phyloP scores from a whole-genome alignment of 2,797 vertebrate genomes.

The Melanotaenia parkinsoni region DNA sequence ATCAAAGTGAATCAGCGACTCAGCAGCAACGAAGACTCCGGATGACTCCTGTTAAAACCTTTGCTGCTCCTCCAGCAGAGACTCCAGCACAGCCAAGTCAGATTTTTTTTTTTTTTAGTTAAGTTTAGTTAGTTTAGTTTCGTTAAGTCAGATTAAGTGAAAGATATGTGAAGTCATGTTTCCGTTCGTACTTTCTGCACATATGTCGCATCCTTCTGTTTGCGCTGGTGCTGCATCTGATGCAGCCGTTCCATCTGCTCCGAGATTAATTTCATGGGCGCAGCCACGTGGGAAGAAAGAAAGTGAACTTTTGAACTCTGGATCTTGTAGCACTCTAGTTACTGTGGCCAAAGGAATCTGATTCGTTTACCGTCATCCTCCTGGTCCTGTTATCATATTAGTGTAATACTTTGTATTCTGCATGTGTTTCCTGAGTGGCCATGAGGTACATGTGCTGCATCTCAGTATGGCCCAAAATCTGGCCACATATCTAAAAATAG shows the following conservation, averaged over 20 bases:
- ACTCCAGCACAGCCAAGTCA: neutral
- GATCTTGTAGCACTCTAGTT: neutral
- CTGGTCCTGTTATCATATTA: neutral
- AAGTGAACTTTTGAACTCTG: constrained; percentile 15
- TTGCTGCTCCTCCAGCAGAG: too few species aligned
- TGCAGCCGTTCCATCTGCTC: constrained; percentile 16
- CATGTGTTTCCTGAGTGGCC: neutral
- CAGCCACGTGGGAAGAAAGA: constrained; percentile 8
- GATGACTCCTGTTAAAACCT: neutral
- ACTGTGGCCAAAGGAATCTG: neutral
- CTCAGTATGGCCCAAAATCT: constrained; percentile 10
- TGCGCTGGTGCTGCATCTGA: neutral
- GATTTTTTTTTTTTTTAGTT: too few species aligned
- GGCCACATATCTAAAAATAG: constrained; percentile 38
- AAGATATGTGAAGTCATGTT: neutral
- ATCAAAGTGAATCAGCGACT: neutral
- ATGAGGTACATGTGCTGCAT: neutral
- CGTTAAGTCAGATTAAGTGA: neutral
- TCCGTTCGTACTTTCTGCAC: constrained; percentile 8
- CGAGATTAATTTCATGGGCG: constrained; percentile 5
- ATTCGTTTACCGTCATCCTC: neutral
- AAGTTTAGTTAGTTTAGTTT: too few species aligned
- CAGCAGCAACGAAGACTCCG: neutral
- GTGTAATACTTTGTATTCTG: neutral
- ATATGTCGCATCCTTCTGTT: constrained; percentile 12